These are phyloP conservation scores for Tapera naevia DNA, from an alignment of 2,797 vertebrate species.

Conservation along the genomic window DNA sequence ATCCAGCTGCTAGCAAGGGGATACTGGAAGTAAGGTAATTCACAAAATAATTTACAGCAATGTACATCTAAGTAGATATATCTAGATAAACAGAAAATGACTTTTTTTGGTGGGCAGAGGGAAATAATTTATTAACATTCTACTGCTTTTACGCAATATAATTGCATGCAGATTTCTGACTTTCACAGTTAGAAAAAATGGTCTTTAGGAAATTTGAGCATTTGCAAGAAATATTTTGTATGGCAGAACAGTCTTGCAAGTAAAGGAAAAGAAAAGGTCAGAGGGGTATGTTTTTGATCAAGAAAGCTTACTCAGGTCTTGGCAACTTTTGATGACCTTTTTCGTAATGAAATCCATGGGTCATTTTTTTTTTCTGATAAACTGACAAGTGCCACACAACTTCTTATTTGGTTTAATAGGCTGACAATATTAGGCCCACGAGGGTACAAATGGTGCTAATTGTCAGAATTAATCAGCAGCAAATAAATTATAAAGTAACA, in stretches of 20 bases:
- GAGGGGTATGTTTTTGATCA: background rate
- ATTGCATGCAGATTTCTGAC: background rate
- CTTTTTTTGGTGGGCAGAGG: background rate
- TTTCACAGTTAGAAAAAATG: background rate
- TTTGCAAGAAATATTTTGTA: background rate
- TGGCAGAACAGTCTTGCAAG: background rate
- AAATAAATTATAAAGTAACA: background rate
- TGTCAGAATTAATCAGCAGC: background rate
- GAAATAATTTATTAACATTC: background rate
- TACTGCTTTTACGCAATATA: background rate
- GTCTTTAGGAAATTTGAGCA: background rate
- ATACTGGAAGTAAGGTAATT: constrained; percentile 45
- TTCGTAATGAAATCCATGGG: background rate
- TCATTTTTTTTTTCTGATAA: background rate
- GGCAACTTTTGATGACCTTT: background rate
- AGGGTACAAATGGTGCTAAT: background rate
- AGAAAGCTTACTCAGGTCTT: background rate
- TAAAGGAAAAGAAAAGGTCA: background rate
- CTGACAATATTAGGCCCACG: background rate
- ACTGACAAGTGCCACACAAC: background rate
- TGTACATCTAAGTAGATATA: background rate
- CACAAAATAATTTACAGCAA: background rate
- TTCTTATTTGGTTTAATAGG: background rate
- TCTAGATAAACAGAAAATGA: background rate
- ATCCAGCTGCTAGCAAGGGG: constrained; percentile 15